Percentiles rank a stretch among this genome's conserved stretches.
Conservation (phyloP, 1,140 invertebrate genomes). For the Microplitis mediator region DNA sequence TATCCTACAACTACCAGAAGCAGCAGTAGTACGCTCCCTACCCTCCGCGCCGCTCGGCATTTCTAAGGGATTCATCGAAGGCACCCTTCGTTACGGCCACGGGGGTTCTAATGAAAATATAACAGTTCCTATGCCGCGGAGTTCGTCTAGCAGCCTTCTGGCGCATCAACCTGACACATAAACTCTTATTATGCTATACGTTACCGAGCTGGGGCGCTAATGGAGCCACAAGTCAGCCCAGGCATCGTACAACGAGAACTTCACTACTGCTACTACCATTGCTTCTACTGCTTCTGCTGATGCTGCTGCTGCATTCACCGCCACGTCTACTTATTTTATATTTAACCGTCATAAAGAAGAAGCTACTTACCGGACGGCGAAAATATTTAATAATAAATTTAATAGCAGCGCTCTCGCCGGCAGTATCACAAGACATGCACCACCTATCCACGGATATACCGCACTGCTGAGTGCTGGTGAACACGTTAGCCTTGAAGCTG, state of each 20-base stretch:
- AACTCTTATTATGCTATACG: conserved; percentile 64
- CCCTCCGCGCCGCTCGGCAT: background rate
- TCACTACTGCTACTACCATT: conserved; percentile 30
- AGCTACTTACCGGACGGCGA: conserved; percentile 56
- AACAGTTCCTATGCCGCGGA: conserved; percentile 58
- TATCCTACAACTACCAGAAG: conserved; percentile 3
- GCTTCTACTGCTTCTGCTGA: conserved; percentile 26
- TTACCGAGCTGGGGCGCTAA: conserved; percentile 58
- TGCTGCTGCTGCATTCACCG: conserved; percentile 34
- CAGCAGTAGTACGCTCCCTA: no score
- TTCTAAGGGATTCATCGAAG: conserved; percentile 47
- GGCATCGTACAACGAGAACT: conserved; percentile 35
- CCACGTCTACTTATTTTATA: conserved; percentile 62
- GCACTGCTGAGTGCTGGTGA: background rate
- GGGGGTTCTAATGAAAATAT: conserved; percentile 60
- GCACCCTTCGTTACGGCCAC: conserved; percentile 40
- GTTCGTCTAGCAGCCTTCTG: conserved; percentile 60
- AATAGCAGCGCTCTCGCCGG: conserved; percentile 6
- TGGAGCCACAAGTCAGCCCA: conserved; percentile 62
- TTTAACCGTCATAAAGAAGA: conserved; percentile 61
- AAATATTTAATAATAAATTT: conserved; percentile 54
- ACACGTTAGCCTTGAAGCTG: conserved; percentile 8
- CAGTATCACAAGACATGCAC: background rate
- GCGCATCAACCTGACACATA: conserved; percentile 63
- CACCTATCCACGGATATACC: background rate